Conservation (phyloP, 2,888 invertebrate genomes). For the Charanyca ferruginea region DNA sequence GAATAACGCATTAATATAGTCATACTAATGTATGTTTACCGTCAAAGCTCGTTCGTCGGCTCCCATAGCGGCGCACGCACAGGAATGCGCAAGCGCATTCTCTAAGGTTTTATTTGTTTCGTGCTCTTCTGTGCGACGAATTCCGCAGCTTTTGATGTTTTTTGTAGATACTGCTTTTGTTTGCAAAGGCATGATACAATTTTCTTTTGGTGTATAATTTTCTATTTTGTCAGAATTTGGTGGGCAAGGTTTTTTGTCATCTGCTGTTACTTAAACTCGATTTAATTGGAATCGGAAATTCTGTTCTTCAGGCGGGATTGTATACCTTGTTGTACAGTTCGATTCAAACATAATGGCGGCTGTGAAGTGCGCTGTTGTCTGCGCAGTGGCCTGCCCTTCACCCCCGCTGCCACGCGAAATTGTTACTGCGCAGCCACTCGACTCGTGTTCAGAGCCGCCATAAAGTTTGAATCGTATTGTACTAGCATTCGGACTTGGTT, state of each 20-base stretch:
- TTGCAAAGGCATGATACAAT: background rate
- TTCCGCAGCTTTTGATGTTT: slow-evolving; percentile 28
- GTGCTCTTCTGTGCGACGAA: slow-evolving; percentile 37
- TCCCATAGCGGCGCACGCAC: slow-evolving; percentile 65
- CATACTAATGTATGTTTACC: slow-evolving; percentile 31
- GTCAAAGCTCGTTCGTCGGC: slow-evolving; percentile 47
- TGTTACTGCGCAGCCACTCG: too few species aligned
- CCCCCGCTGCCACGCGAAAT: too few species aligned
- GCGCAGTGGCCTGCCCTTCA: too few species aligned
- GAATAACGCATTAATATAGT: slow-evolving; percentile 28
- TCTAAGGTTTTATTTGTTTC: slow-evolving; percentile 52
- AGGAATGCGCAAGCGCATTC: slow-evolving; percentile 62
- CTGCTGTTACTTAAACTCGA: background rate
- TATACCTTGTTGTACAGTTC: too few species aligned
- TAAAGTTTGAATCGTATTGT: too few species aligned
- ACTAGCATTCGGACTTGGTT: too few species aligned
- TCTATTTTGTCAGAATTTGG: background rate
- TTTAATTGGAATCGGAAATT: too few species aligned
- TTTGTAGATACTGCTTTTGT: slow-evolving; percentile 17
- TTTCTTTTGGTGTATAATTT: slow-evolving; percentile 7
- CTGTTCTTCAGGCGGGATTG: too few species aligned
- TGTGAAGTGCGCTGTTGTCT: too few species aligned
- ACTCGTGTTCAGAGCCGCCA: too few species aligned
- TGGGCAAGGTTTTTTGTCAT: background rate
- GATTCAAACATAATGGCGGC: too few species aligned